Conservation (phyloP, 2,888 invertebrate species). For the Nymphalis polychloros region DNA sequence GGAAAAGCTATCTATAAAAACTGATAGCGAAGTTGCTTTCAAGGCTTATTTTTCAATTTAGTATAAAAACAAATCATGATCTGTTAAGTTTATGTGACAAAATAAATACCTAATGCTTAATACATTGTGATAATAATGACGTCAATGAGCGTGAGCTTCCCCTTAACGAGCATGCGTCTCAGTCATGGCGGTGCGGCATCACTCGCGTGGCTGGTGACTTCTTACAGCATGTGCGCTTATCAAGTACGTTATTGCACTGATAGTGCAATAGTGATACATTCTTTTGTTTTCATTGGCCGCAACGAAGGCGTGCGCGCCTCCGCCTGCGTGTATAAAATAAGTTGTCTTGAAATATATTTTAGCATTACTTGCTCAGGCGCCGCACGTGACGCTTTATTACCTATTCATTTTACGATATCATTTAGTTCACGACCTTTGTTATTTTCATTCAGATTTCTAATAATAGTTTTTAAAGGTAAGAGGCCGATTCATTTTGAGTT, state of each 20-base stretch:
- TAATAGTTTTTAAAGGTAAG: conserved; percentile 21
- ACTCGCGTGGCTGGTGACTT: conserved; percentile 64
- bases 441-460: conserved; percentile 30
- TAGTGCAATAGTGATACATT: conserved; percentile 40
- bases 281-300: conserved; percentile 67
- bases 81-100: neutral
- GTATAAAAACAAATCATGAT: neutral
- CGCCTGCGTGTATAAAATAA: conserved; percentile 63
- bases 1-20: too few relatives aligned
- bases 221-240: conserved; percentile 56
- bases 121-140: conserved; percentile 1
- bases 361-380: conserved; percentile 56
- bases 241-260: conserved; percentile 43
- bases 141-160: conserved; percentile 41
- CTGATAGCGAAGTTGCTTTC: too few relatives aligned
- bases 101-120: neutral
- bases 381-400: conserved; percentile 50
- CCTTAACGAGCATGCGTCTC: conserved; percentile 68
- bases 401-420: conserved; percentile 23
- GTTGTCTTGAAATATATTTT: conserved; percentile 40
- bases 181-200: conserved; percentile 54
- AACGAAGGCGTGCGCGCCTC: conserved; percentile 69
- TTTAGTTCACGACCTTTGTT: conserved; percentile 33
- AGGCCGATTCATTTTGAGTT: neutral
- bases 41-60: neutral